Conservation (phyloP, 1,140 invertebrate genomes). For the Chironomus tepperi region DNA sequence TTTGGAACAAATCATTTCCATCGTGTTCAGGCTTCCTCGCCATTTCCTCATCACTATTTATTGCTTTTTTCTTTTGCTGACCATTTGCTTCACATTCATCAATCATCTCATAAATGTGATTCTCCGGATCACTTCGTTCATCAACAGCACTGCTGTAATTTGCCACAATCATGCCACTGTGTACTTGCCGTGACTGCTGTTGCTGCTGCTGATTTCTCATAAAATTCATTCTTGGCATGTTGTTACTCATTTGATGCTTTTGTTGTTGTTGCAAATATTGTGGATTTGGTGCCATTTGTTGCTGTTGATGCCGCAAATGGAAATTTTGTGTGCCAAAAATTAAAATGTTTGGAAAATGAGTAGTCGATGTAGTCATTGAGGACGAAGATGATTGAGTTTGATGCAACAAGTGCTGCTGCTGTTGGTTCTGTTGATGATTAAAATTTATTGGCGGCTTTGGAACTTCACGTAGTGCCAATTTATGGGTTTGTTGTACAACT, state of each 20-base stretch:
- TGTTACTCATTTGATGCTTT: too few species aligned
- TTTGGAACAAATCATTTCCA: not conserved
- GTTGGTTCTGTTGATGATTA: not conserved
- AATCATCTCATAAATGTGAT: constrained; percentile 21
- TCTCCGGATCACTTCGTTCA: constrained; percentile 15
- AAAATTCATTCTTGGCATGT: too few species aligned
- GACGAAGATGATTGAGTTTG: not conserved
- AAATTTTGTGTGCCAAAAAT: constrained; percentile 2
- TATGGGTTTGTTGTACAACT: not conserved
- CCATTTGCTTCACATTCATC: constrained; percentile 2
- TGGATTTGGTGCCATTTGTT: not conserved
- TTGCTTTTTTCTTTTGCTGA: not conserved
- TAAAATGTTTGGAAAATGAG: not conserved
- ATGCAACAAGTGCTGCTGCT: not conserved
- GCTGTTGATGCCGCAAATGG: not conserved
- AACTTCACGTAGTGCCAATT: not conserved
- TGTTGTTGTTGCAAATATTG: too few species aligned
- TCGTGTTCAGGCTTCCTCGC: not conserved
- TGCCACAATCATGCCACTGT: not conserved
- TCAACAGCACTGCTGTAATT: not conserved
- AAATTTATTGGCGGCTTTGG: not conserved
- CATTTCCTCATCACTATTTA: not conserved
- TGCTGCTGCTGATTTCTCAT: not conserved
- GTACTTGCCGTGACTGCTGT: not conserved
- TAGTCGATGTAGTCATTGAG: not conserved